These are phyloP conservation scores for Lepidurus packardi DNA, from an alignment of 1,140 invertebrate genomes.

Conservation along the genomic window DNA sequence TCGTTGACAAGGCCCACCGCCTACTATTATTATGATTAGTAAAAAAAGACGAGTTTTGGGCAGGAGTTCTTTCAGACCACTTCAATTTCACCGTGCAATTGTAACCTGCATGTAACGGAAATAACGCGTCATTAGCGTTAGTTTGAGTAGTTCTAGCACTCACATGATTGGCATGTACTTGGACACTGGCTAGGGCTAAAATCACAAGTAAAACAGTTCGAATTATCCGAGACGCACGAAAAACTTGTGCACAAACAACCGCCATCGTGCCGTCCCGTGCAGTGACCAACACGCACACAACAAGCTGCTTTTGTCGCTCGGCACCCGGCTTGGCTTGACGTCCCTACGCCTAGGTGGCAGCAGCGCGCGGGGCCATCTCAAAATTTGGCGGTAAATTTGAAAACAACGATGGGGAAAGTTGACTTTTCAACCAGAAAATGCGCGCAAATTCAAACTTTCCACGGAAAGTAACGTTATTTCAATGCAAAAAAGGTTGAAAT, in stretches of 20 bases:
- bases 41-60: not conserved
- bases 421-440: not conserved
- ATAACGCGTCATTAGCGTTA: not conserved
- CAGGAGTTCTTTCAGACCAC: not conserved
- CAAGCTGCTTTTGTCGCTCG: not conserved
- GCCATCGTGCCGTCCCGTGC: not conserved
- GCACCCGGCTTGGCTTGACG: not conserved
- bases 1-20: not conserved
- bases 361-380: not conserved
- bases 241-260: not conserved
- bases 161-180: not conserved
- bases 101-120: not conserved
- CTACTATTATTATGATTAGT: conserved; percentile 9
- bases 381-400: not conserved
- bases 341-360: not conserved
- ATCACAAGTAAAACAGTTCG: not conserved
- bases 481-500: not conserved
- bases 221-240: not conserved
- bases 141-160: not conserved
- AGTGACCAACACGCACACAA: not conserved
- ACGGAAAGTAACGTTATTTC: too few relatives aligned
- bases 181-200: not conserved
- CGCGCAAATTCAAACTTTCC: too few relatives aligned
- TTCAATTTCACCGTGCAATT: conserved; percentile 9
- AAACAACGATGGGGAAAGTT: not conserved